Base-by-base conservation (phyloP, 2,888 invertebrate genomes). In the Timandra comae region DNA sequence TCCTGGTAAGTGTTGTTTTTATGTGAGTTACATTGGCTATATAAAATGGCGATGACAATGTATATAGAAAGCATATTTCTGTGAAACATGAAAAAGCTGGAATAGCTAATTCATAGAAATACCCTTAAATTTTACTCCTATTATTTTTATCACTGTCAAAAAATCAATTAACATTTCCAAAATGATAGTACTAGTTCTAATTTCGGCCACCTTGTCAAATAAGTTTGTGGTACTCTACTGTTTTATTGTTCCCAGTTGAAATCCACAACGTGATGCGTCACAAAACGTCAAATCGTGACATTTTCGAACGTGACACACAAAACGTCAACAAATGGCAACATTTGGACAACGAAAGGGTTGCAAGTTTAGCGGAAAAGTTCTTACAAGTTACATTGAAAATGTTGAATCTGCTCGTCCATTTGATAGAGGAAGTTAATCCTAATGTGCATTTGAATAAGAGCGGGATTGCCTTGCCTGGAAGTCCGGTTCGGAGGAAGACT, bases 321-420 rank as follows among this genome's bases (percentile, higher is more conserved):
- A 33, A 59, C 1, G 63, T 63, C 35, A 74, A 70, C n/a, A 76
- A 57, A 51, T 86, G 86, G 86, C 71, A 75, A 45, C 75, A 86
- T 42, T 52, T 86, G 19, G 78, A 78, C 2, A 64, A 60, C 36
- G 61, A 61, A 1, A 69, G 54, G 21, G 64, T 91, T 38, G 85
- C 88, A 28, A 77, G 63, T 11, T 56, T 88, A 7, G 88, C 90
- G 2, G 92, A 93, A 47, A 85, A 89, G 31, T 88, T 92, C 33
- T 71, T 94, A 6, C 86, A 82, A 38, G 91, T 94, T 31, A 86
- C 92, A 0, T 62, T 92, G 26, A 91, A 91, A 56, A 75, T 94
- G 55, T 68, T 95, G 35, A 94, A 93, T 63, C 89, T 94, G 12
- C 88, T 92, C 53, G 89, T 90, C 33, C 93, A 93, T 65, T 88